Evolutionary conservation across 2,888 invertebrate species (phyloP).

Genomic region (Cybosia mesomella): DNA sequence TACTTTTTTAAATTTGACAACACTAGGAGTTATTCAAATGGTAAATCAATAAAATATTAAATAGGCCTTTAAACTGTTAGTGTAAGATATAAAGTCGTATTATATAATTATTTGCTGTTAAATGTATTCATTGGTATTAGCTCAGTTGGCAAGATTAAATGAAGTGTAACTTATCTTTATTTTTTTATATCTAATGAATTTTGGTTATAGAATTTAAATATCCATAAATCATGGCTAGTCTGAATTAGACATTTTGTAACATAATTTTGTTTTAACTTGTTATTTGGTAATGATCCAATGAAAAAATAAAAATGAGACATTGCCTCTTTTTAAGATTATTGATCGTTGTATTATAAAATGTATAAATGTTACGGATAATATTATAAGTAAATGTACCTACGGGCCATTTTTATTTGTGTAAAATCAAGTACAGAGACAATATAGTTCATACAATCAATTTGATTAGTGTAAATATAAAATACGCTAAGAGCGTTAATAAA

Average conservation of each 20-base stretch:
- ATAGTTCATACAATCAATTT: constrained; percentile 48
- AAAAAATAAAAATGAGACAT: not conserved
- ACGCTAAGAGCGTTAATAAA: constrained; percentile 43
- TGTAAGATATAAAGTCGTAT: not conserved
- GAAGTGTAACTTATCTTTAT: constrained; percentile 1
- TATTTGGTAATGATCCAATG: not conserved
- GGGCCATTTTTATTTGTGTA: constrained; percentile 34
- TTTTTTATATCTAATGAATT: not conserved
- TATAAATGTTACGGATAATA: constrained; percentile 26
- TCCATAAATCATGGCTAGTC: constrained; percentile 1
- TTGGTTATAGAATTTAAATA: too few relatives aligned
- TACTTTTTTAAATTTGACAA: constrained; percentile 29
- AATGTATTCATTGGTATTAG: not conserved
- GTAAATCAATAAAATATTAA: constrained; percentile 5
- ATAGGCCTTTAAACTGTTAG: constrained; percentile 14
- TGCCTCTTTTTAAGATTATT: constrained; percentile 3
- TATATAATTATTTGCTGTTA: constrained; percentile 1
- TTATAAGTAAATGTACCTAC: constrained; percentile 35
- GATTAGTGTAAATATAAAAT: constrained; percentile 24
- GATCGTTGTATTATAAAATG: constrained; percentile 9
- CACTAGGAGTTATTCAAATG: constrained; percentile 35
- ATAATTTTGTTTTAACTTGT: not conserved
- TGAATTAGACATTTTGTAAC: not conserved
- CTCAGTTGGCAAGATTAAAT: constrained; percentile 2
- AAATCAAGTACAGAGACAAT: constrained; percentile 52